phyloP scores from a whole-genome alignment of 2,797 vertebrate species.

The Limosa lapponica region DNA sequence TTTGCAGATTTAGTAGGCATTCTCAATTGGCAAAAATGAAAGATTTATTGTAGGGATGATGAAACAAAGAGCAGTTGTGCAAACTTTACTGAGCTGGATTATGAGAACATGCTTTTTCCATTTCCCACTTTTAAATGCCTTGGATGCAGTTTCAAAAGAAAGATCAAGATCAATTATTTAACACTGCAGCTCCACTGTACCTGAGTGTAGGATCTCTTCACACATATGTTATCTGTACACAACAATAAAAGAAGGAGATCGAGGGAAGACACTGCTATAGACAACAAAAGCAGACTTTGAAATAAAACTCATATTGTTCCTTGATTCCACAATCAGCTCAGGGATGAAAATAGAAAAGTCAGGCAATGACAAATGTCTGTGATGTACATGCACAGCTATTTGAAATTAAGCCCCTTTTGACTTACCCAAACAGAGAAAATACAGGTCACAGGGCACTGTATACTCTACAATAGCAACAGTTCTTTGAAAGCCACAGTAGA shows the following conservation, averaged over 20 bases:
- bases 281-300: constrained; percentile 7
- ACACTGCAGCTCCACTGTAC: constrained; percentile 32
- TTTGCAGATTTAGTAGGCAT: constrained; percentile 79
- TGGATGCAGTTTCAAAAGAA: constrained; percentile 70
- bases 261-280: neutral
- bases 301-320: constrained; percentile 37
- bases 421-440: neutral
- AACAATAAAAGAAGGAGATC: constrained; percentile 40
- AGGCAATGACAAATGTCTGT: constrained; percentile 1
- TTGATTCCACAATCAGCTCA: neutral
- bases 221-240: constrained; percentile 58
- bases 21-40: constrained; percentile 74
- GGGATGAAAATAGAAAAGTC: neutral
- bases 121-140: constrained; percentile 76
- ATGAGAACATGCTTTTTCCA: constrained; percentile 78
- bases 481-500: neutral
- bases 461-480: neutral
- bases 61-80: constrained; percentile 83
- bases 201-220: constrained; percentile 57
- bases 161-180: constrained; percentile 64
- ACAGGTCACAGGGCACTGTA: neutral
- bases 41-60: constrained; percentile 81
- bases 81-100: constrained; percentile 76
- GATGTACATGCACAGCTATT: constrained; percentile 20
- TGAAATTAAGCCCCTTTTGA: neutral